These are phyloP conservation scores for Pachydiplax longipennis DNA, from an alignment of 2,888 invertebrate genomes.

Conservation along the genomic window DNA sequence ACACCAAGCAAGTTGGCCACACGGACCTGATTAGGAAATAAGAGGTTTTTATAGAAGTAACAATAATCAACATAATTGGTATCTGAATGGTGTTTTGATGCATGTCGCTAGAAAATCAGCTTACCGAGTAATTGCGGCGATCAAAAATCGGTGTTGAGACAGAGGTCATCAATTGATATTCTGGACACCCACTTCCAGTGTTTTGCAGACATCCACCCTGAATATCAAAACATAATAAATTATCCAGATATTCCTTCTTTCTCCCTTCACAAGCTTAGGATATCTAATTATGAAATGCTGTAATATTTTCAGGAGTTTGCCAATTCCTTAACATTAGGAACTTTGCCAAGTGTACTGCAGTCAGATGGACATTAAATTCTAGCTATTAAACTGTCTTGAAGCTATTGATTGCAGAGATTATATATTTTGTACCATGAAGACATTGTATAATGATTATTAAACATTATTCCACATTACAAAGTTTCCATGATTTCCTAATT, in stretches of 20 bases:
- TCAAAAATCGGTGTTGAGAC: constrained; percentile 95
- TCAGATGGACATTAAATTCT: no score
- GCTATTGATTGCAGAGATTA: no score
- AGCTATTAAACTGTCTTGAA: no score
- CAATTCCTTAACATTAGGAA: no score
- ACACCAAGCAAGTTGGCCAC: constrained; percentile 94
- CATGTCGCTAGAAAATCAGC: constrained; percentile 48
- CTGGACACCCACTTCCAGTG: constrained; percentile 30
- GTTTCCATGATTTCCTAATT: no score
- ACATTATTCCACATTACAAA: no score
- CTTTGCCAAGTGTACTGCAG: no score
- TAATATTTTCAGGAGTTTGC: no score
- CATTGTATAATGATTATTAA: no score
- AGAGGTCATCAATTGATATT: constrained; percentile 85
- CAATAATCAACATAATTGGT: not conserved
- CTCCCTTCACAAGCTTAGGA: no score
- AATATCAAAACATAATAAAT: not conserved
- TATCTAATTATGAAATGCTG: not conserved
- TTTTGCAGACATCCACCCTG: constrained; percentile 20
- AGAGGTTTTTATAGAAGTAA: not conserved
- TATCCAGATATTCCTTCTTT: not conserved
- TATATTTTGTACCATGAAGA: no score
- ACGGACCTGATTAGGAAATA: constrained; percentile 69
- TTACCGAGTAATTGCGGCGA: constrained; percentile 85
- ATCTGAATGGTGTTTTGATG: not conserved